phyloP scores from a whole-genome alignment of 2,113 vertebrate genomes.

The Saguinus midas region DNA sequence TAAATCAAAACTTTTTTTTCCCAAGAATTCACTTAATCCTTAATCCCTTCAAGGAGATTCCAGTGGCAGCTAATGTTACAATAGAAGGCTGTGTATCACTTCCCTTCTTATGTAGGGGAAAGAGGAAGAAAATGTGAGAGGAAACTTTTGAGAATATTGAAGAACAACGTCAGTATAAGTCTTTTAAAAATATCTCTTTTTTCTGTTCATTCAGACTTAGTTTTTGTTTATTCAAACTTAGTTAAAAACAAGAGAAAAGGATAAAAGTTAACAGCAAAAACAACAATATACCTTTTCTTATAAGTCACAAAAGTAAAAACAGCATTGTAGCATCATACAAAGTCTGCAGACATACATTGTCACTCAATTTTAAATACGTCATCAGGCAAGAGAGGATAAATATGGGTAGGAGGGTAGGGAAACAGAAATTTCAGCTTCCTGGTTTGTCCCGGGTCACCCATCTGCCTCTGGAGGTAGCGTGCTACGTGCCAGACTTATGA shows the following conservation, averaged over 20 bases:
- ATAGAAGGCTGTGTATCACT: background rate
- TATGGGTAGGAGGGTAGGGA: rapidly evolving
- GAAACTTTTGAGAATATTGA: background rate
- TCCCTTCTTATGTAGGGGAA: background rate
- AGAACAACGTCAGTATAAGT: background rate
- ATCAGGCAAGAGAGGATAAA: background rate
- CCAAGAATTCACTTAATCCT: background rate
- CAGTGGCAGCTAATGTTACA: background rate
- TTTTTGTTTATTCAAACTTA: too few species aligned
- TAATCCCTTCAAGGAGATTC: background rate
- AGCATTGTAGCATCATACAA: background rate
- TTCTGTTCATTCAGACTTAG: too few species aligned
- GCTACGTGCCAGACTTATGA: background rate
- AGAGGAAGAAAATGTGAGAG: background rate
- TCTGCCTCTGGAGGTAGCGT: background rate
- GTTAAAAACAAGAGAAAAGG: background rate
- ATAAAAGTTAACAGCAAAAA: background rate
- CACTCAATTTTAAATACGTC: background rate
- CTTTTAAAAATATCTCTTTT: background rate
- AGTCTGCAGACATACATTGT: background rate
- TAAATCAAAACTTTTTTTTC: background rate
- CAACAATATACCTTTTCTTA: background rate
- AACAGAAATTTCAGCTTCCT: background rate
- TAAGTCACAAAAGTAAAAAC: background rate
- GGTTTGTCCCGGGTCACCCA: background rate